Base-by-base conservation (phyloP, 2,888 invertebrate genomes). In the Agonopterix alstromeriana region DNA sequence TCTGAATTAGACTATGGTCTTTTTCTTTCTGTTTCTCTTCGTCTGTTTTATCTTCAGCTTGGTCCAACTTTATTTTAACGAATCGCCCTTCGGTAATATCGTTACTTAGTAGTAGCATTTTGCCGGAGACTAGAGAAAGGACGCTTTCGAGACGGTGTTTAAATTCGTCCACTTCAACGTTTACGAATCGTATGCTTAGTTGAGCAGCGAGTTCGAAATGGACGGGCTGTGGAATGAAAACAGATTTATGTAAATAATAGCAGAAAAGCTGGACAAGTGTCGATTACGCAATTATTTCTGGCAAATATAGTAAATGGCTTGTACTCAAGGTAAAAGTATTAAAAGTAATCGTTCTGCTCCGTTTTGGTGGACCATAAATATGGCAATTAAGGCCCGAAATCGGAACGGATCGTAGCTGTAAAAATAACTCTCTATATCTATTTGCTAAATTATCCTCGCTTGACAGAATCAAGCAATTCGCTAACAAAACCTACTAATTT, bases 131-230 rank as follows among this genome's bases (percentile, higher is more conserved):
- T 10, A 94, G 64, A 0, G 95, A 91, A 0, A 96, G 81, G 8
- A 96, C 62, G 0, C 77, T 70, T 4, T 79, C 70, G 0, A 97
- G 78, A 10, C 94, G 91, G 0, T 82, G 79, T 58, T 93, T 91
- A 73, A 98, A 97, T 2, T 90, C 77, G 0, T 90, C 87, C 50
- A 92, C 90, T 77, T 97, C 97, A 0, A 93, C 92, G 53, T 90
- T 91, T 0, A 96, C 93, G 71, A 97, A 95, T 51, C 97, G 84
- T 0, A 95, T 94, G 62, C 93, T 92, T 0, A 97, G 75, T 70
- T 96, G 95, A 0, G 94, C 94, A 0, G 94, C 95, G 60, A 97
- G 80, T 63, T 93, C 93, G 14, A 93, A 90, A 58, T 95, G 93
- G 4, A 90, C 85, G 1, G 93, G 85, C 91, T 93, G 70, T 44